Conservation (phyloP, 2,888 invertebrate genomes). For the Drosophila mimica region DNA sequence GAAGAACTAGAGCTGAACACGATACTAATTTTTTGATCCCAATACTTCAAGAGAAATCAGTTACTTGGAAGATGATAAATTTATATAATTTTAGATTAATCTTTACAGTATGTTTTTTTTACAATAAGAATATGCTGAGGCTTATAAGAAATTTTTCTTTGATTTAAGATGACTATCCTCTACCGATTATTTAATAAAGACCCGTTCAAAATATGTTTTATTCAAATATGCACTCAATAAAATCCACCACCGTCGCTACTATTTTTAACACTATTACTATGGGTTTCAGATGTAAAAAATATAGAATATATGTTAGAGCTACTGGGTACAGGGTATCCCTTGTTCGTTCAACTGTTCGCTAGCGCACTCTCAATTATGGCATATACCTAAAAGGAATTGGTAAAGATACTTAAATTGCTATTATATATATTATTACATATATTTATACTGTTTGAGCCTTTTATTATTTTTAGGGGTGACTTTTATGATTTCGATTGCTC, state of each 20-base stretch:
- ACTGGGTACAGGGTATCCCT: background rate
- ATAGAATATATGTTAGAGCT: background rate
- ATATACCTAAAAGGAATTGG: conserved; percentile 7
- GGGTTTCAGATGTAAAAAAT: background rate
- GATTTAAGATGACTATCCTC: background rate
- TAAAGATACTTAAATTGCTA: conserved; percentile 46
- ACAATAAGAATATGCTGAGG: background rate
- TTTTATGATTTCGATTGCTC: conserved; percentile 62
- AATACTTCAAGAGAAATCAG: background rate
- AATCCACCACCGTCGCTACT: background rate
- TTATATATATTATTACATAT: conserved; percentile 32
- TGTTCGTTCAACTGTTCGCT: background rate
- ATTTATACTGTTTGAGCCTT: conserved; percentile 23
- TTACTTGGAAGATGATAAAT: background rate
- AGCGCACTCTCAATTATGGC: background rate
- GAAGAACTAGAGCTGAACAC: background rate
- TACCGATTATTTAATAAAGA: background rate
- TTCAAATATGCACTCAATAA: background rate
- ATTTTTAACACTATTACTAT: background rate
- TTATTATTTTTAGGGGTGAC: conserved; percentile 54
- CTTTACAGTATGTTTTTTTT: too few relatives aligned
- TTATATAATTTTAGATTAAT: background rate
- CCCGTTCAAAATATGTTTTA: background rate
- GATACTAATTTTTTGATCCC: background rate
- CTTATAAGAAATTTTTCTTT: background rate